Conservation (phyloP, 2,113 vertebrate species). For the Microtus richardsoni region DNA sequence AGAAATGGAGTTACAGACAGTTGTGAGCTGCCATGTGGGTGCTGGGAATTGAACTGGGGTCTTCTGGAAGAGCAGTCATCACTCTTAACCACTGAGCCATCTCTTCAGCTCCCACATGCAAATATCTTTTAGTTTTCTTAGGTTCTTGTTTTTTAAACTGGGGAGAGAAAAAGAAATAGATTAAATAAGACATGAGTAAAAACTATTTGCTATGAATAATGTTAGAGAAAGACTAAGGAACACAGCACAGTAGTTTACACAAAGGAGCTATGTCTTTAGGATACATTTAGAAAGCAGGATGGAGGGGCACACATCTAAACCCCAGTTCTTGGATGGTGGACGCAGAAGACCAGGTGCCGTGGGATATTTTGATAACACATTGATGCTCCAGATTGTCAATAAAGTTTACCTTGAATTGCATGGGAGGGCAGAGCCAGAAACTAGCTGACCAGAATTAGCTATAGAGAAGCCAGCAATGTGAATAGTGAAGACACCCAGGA, state of each 20-base stretch:
- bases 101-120: background rate
- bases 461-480: background rate
- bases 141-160: background rate
- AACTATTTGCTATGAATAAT: background rate
- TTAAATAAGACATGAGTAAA: conserved; percentile 35
- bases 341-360: background rate
- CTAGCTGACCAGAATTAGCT: background rate
- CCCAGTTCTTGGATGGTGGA: background rate
- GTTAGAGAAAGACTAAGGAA: conserved; percentile 13
- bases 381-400: background rate
- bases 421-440: background rate
- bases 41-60: no score
- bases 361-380: background rate
- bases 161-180: background rate
- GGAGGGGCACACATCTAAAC: background rate
- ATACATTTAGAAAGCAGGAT: background rate
- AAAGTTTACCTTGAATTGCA: background rate
- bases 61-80: no score
- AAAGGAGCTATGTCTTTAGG: conserved; percentile 33
- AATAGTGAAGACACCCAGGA: background rate
- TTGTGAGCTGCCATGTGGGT: no score
- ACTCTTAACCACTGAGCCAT: no score
- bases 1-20: no score
- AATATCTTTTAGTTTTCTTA: background rate
- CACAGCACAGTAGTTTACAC: background rate